phyloP scores from a whole-genome alignment of 1,140 invertebrate genomes.

The Heliothis subflexa region DNA sequence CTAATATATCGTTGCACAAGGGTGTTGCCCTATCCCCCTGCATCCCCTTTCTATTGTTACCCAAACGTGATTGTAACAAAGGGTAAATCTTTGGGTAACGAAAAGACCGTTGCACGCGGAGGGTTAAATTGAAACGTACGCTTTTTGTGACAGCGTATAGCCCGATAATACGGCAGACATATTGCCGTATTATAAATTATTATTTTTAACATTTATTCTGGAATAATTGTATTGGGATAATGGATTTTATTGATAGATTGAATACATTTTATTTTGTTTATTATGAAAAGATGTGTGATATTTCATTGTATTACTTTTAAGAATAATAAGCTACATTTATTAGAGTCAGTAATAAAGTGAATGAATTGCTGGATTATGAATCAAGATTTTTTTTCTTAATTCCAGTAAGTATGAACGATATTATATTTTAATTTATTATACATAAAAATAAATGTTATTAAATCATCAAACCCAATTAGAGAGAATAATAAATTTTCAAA shows the following conservation, averaged over 20 bases:
- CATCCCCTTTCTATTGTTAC: conserved; percentile 25
- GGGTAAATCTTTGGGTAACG: conserved; percentile 51
- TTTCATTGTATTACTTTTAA: background rate
- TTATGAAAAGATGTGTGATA: background rate
- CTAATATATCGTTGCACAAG: conserved; percentile 60
- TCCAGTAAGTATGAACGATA: too few relatives aligned
- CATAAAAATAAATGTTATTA: too few relatives aligned
- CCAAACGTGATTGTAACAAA: conserved; percentile 71
- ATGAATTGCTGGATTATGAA: too few relatives aligned
- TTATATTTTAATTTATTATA: too few relatives aligned
- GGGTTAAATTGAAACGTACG: conserved; percentile 38
- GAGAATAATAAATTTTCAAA: too few relatives aligned
- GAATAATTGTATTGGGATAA: background rate
- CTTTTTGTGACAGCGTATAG: conserved; percentile 20
- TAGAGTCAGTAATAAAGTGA: too few relatives aligned
- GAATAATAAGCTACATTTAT: too few relatives aligned
- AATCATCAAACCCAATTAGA: too few relatives aligned
- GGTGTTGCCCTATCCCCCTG: conserved; percentile 42
- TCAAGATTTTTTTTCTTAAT: too few relatives aligned
- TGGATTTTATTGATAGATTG: background rate
- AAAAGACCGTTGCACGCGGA: conserved; percentile 15
- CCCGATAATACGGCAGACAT: conserved; percentile 30
- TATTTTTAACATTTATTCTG: conserved; percentile 21
- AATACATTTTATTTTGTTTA: background rate
- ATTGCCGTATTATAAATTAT: conserved; percentile 24